Evolutionary conservation across 1,140 invertebrate genomes (phyloP).

Genomic region (Leptopilina boulardi): DNA sequence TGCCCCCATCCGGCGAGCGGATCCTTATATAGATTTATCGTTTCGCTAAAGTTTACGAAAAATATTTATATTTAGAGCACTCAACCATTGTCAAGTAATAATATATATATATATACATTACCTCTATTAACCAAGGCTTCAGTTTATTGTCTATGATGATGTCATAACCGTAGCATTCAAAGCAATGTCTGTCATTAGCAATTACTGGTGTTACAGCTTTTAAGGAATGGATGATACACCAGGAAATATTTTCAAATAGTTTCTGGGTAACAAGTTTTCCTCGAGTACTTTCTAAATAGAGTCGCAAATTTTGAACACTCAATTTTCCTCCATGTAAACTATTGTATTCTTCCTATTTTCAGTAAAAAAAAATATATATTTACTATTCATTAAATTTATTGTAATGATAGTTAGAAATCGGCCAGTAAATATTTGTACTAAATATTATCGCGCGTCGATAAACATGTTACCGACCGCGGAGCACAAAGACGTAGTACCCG

Average conservation of each 20-base stretch:
- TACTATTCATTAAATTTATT: too few species aligned
- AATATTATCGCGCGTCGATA: too few species aligned
- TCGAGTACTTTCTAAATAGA: conserved; percentile 93
- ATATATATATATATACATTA: conserved; percentile 52
- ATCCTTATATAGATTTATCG: too few species aligned
- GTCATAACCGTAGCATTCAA: conserved; percentile 91
- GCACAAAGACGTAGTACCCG: too few species aligned
- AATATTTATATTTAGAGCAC: too few species aligned
- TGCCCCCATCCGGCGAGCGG: too few species aligned
- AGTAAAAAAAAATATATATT: conserved; percentile 21
- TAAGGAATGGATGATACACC: conserved; percentile 91
- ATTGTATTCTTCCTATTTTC: conserved; percentile 92
- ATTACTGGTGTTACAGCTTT: conserved; percentile 87
- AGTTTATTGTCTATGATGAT: conserved; percentile 91
- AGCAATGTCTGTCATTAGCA: conserved; percentile 87
- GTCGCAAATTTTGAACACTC: conserved; percentile 91
- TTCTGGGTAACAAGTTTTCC: conserved; percentile 92
- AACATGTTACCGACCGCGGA: too few species aligned
- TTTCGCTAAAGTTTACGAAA: too few species aligned
- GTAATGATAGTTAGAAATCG: too few species aligned
- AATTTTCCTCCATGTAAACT: conserved; percentile 96
- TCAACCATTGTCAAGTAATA: conserved; percentile 41
- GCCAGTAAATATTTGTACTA: too few species aligned
- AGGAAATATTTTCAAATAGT: conserved; percentile 89
- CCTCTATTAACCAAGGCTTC: conserved; percentile 91